Evolutionary conservation across 2,797 vertebrate species (phyloP).

Genomic region (Periparus ater): DNA sequence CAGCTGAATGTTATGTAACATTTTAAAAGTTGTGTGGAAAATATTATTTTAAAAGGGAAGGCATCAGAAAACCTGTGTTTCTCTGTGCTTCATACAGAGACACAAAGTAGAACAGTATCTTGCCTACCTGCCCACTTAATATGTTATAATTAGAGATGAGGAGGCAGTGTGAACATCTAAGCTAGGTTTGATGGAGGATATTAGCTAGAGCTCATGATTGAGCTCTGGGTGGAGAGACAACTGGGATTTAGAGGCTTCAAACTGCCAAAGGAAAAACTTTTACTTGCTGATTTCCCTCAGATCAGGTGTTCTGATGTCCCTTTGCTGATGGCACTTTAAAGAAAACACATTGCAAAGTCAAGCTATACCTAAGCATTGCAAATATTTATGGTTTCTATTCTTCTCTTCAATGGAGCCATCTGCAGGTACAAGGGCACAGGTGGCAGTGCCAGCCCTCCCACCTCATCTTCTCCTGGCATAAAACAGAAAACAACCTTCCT

Average conservation of each 20-base stretch:
- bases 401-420: rapidly evolving
- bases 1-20: background rate
- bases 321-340: background rate
- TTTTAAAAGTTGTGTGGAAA: background rate
- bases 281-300: background rate
- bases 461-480: background rate
- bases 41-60: background rate
- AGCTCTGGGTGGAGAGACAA: background rate
- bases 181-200: background rate
- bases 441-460: background rate
- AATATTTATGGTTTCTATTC: background rate
- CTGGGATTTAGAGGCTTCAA: background rate
- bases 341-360: background rate
- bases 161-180: conserved; percentile 13
- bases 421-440: background rate
- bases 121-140: conserved; percentile 28
- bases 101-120: background rate
- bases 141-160: conserved; percentile 21
- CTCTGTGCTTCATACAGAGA: background rate
- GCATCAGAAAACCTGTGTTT: background rate
- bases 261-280: background rate
- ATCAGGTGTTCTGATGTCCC: background rate
- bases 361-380: background rate
- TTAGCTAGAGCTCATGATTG: background rate
- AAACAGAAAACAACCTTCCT: background rate